A percentile compares a stretch with the other conserved stretches of the same genome.
These are phyloP conservation scores for Tragelaphus imberbis DNA, from an alignment of 2,113 vertebrate genomes.

Conservation along the genomic window DNA sequence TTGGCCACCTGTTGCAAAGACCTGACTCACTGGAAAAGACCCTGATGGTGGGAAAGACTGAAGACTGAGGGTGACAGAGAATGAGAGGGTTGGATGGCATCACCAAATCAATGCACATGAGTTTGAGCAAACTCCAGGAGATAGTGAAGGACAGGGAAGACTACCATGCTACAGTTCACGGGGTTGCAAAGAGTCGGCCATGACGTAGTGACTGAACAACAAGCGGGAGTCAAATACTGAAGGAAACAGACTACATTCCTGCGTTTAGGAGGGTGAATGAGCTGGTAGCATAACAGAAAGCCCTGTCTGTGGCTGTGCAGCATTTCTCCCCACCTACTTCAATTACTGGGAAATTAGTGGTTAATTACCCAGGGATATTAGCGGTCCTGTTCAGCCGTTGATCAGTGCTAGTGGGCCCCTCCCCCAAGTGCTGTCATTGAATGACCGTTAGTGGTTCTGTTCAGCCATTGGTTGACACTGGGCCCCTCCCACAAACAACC, in stretches of 20 bases:
- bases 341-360: not conserved
- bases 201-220: not conserved
- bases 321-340: not conserved
- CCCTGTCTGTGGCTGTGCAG: not conserved
- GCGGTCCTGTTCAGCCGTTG: not conserved
- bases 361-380: not conserved
- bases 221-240: not conserved
- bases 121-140: not conserved
- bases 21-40: not conserved
- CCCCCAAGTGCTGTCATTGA: not conserved
- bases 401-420: not conserved
- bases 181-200: not conserved
- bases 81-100: not conserved
- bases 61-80: not conserved
- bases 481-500: not conserved
- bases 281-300: not conserved
- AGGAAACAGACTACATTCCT: not conserved
- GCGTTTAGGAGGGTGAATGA: not conserved
- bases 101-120: not conserved
- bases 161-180: accelerated
- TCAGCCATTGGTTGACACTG: not conserved
- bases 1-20: not conserved
- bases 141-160: not conserved
- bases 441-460: not conserved
- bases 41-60: not conserved